These are phyloP conservation scores for Festucalex cinctus DNA, from an alignment of 2,113 vertebrate genomes.

Conservation along the genomic window DNA sequence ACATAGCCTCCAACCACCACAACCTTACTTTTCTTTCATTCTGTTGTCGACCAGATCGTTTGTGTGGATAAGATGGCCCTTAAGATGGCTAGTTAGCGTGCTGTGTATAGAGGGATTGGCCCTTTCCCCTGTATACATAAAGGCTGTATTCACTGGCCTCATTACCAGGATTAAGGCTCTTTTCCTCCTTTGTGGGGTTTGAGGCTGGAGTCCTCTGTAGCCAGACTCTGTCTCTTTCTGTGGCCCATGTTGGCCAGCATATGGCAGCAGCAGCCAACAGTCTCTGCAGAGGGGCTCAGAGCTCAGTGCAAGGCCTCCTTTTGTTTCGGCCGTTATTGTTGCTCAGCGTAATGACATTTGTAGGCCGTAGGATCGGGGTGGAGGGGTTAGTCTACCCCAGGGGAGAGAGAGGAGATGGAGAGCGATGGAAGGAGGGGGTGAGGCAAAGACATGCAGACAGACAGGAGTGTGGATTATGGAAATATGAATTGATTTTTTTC, in stretches of 20 bases:
- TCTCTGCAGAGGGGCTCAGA: slow-evolving; percentile 71
- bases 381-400: slow-evolving; percentile 93
- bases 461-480: slow-evolving; percentile 99
- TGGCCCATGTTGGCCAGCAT: slow-evolving; percentile 81
- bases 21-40: slow-evolving; percentile 50
- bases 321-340: slow-evolving; percentile 97
- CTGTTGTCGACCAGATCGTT: slow-evolving; percentile 60
- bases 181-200: slow-evolving; percentile 75
- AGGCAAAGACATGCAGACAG: slow-evolving; percentile 73
- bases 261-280: slow-evolving; percentile 85
- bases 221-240: slow-evolving; percentile 54
- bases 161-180: slow-evolving; percentile 73
- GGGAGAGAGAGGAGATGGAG: slow-evolving; percentile 71
- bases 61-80: slow-evolving; percentile 65
- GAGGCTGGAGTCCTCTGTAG: slow-evolving; percentile 61
- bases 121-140: slow-evolving; percentile 70
- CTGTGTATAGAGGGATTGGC: slow-evolving; percentile 70
- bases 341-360: slow-evolving; percentile 94
- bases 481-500: slow-evolving; percentile 97
- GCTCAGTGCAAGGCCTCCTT: slow-evolving; percentile 78
- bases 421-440: slow-evolving; percentile 29
- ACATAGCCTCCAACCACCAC: slow-evolving; percentile 12
- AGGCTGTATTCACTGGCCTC: slow-evolving; percentile 65
- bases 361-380: slow-evolving; percentile 88
- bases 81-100: slow-evolving; percentile 63